phyloP scores from a whole-genome alignment of 2,797 vertebrate genomes.

The Lagorchestes hirsutus region DNA sequence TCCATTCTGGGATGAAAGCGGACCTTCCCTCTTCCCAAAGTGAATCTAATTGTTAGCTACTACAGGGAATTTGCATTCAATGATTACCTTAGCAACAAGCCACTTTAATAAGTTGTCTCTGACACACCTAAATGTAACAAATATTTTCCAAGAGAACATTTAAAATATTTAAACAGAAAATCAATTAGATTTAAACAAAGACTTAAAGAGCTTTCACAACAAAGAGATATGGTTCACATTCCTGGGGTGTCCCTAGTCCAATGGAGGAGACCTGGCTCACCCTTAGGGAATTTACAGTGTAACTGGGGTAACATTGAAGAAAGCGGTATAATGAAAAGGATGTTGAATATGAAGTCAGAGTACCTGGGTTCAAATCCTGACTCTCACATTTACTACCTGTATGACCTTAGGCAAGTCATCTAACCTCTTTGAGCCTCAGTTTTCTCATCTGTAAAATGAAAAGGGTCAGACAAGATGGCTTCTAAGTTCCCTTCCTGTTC shows the following conservation, averaged over 20 bases:
- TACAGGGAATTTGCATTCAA: neutral
- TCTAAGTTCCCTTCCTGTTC: neutral
- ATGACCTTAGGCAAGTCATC: constrained; percentile 15
- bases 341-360: neutral
- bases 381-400: neutral
- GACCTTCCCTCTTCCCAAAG: neutral
- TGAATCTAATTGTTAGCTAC: neutral
- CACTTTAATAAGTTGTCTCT: constrained; percentile 11
- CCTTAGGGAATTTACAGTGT: neutral
- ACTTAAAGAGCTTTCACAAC: neutral
- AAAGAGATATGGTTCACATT: neutral
- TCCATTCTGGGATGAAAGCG: neutral
- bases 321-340: neutral
- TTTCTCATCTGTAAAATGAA: neutral
- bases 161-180: neutral
- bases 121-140: neutral
- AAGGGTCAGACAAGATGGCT: neutral
- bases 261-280: neutral
- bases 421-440: constrained; percentile 42
- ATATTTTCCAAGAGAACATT: neutral
- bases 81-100: neutral
- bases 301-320: neutral
- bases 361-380: neutral
- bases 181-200: neutral
- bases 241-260: neutral